Base-by-base conservation (phyloP, 2,888 invertebrate genomes). In the Cataglyphis livida region DNA sequence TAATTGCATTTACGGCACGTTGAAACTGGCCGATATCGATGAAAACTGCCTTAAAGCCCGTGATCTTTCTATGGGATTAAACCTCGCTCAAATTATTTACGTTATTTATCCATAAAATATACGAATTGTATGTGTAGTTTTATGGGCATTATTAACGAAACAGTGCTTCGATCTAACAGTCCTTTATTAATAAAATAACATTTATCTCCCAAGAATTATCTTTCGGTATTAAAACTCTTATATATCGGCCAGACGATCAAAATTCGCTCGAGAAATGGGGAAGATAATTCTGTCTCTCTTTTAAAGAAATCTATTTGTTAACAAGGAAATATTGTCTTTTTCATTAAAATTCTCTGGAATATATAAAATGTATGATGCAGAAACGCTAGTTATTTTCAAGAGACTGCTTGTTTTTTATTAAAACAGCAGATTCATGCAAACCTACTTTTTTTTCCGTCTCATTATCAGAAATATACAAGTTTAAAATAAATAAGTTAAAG, bases 1-100 rank as follows among this genome's bases (percentile, higher is more conserved):
- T 90, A 90, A 90, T 89, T 86, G 89, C 74, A 57, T 83, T 88
- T 78, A 73, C 82, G 71, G 59, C 38, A 84, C 86, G 10, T n/a
- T 73, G 84, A 86, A 82, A 88, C 81, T 83, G 70, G 54, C 38
- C 65, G 78, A 57, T 61, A 83, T 85, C 79, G 84, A 82, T 83
- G 73, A 62, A 35, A 70, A 62, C 75, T 59, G 74, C 84, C 86
- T 88, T 78, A 82, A 32, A 38, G 54, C 66, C 38, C 51, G 21
- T 51, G 38, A 84, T 48, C 25, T 32, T 35, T 71, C 21, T 18
- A 68, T 12, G 18, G 25, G 18, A 21, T 21, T 4, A 35, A 54
- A 10, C 10, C 0, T 2, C 57, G 41, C 15, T 32, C 32, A 48
- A 73, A 59, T 21, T 35, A 57, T 41, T 57, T 59, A 28, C 57